A percentile compares a stretch with the other conserved stretches of the same genome.
Evolutionary conservation across 2,888 invertebrate genomes (phyloP).

Genomic region (Epinotia brunnichana): DNA sequence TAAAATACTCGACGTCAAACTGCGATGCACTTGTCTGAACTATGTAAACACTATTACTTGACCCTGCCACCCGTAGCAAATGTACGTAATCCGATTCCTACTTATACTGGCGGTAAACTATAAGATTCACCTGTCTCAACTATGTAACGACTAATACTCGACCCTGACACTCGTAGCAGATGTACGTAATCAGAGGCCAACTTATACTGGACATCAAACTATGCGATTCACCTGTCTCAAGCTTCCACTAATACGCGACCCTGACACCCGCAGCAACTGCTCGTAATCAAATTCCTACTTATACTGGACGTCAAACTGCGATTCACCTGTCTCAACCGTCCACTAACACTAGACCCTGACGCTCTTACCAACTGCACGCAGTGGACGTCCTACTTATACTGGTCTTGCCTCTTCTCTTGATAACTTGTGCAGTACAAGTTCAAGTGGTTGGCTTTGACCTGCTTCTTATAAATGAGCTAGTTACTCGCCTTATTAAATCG

Average conservation of each 20-base stretch:
- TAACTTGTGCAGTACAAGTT: constrained; percentile 17
- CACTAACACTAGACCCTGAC: not conserved
- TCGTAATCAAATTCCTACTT: not conserved
- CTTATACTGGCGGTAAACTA: too few relatives aligned
- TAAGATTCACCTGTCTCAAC: not conserved
- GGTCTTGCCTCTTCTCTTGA: not conserved
- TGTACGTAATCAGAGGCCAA: too few relatives aligned
- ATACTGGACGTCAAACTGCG: not conserved
- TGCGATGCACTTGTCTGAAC: not conserved
- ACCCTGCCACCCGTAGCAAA: too few relatives aligned
- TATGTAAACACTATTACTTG: not conserved
- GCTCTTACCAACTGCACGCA: not conserved
- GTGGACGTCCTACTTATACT: not conserved
- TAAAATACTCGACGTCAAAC: not conserved
- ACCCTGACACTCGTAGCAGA: too few relatives aligned
- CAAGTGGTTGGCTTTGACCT: constrained; percentile 23
- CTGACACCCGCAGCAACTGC: not conserved
- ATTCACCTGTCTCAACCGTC: not conserved
- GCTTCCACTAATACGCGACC: not conserved
- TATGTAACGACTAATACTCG: not conserved
- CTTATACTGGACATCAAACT: too few relatives aligned
- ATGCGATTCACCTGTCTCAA: not conserved
- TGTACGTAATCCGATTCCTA: too few relatives aligned
- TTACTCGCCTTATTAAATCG: constrained; percentile 11
- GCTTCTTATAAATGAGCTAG: constrained; percentile 14